Evolutionary conservation across 2,797 vertebrate genomes (phyloP).

Genomic region (Phoxinus dragarum): DNA sequence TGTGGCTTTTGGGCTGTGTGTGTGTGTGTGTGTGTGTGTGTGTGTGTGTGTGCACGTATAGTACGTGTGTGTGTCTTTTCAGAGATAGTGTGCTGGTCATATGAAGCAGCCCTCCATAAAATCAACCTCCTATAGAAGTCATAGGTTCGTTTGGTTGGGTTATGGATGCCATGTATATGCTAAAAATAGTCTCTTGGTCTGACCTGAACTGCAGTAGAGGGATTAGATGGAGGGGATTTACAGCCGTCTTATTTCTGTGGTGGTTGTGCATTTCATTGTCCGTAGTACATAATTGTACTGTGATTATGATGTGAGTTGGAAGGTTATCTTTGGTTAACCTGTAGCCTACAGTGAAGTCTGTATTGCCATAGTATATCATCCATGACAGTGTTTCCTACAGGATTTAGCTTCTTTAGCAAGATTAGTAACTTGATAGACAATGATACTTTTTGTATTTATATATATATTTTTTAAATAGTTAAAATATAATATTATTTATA

Average conservation of each 20-base stretch:
- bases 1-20: constrained; percentile 33
- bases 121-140: neutral
- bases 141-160: neutral
- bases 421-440: neutral
- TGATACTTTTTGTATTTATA: neutral
- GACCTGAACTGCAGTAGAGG: constrained; percentile 1
- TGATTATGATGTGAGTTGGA: neutral
- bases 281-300: neutral
- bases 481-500: neutral
- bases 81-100: neutral
- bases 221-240: constrained; percentile 14
- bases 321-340: neutral
- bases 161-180: neutral
- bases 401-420: neutral
- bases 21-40: neutral
- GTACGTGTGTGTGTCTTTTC: neutral
- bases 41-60: neutral
- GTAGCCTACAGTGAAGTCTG: neutral
- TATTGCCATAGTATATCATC: neutral
- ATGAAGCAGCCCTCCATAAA: neutral
- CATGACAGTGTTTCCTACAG: neutral
- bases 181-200: constrained; percentile 13
- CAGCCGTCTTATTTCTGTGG: constrained; percentile 2
- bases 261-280: neutral
- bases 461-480: neutral